phyloP scores from a whole-genome alignment of 1,140 invertebrate genomes.

The Musca domestica region DNA sequence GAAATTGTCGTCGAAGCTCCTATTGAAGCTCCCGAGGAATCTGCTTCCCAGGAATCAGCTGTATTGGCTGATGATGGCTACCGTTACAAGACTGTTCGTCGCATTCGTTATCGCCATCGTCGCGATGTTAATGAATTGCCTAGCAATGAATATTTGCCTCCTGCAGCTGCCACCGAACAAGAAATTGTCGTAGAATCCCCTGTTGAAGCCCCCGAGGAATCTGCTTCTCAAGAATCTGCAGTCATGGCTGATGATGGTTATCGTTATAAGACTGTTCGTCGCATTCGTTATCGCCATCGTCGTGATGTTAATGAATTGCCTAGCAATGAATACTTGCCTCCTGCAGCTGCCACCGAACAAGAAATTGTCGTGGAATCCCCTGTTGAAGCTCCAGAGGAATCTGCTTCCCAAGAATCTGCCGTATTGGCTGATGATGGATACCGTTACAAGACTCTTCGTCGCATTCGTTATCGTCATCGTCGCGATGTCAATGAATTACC shows the following conservation, averaged over 20 bases:
- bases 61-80: conserved; percentile 44
- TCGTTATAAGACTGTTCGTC: conserved; percentile 32
- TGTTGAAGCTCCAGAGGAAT: conserved; percentile 22
- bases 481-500: conserved; percentile 38
- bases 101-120: conserved; percentile 38
- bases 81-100: conserved; percentile 42
- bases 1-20: conserved; percentile 13
- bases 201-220: conserved; percentile 3
- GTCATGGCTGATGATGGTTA: conserved; percentile 22
- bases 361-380: conserved; percentile 23
- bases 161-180: conserved; percentile 26
- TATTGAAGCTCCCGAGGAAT: neutral
- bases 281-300: conserved; percentile 35
- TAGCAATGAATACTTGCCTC: conserved; percentile 31
- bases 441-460: conserved; percentile 36
- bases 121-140: conserved; percentile 42
- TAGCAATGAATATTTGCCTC: conserved; percentile 39
- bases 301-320: conserved; percentile 39
- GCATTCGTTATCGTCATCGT: conserved; percentile 34
- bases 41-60: conserved; percentile 30
- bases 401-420: neutral
- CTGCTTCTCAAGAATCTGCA: conserved; percentile 10
- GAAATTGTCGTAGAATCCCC: conserved; percentile 20
- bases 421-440: conserved; percentile 32
- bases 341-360: conserved; percentile 24